Conservation (phyloP, 2,888 invertebrate species). For the Metalampra italica region DNA sequence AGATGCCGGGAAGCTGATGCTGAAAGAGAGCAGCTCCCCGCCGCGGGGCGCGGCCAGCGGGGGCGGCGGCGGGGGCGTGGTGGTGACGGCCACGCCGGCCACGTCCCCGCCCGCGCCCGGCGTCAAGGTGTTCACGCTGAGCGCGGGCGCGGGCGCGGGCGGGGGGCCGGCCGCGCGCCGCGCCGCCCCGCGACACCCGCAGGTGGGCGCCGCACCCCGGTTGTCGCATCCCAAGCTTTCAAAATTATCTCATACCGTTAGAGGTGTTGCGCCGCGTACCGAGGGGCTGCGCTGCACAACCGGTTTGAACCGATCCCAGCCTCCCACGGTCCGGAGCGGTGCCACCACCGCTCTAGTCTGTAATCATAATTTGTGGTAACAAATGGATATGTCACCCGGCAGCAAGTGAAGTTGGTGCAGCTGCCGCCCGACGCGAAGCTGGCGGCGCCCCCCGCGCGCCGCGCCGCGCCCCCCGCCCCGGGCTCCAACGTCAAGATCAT, state of each 20-base stretch:
- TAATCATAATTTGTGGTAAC: background rate
- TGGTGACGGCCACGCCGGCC: slow-evolving; percentile 40
- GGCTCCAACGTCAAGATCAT: slow-evolving; percentile 66
- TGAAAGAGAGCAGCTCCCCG: slow-evolving; percentile 72
- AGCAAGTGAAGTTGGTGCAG: slow-evolving; percentile 48
- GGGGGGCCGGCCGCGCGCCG: background rate
- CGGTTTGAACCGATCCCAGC: no score
- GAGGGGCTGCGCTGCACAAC: no score
- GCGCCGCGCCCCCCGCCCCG: background rate
- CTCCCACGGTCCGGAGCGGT: no score
- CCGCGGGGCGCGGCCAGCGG: slow-evolving; percentile 1
- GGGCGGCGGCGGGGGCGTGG: slow-evolving; percentile 21
- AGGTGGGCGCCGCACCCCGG: background rate
- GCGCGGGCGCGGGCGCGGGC: slow-evolving; percentile 15
- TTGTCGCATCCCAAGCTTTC: no score
- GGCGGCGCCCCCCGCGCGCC: background rate
- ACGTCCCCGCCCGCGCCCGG: slow-evolving; percentile 36
- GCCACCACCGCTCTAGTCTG: no score
- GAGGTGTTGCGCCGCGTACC: no score
- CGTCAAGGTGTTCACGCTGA: slow-evolving; percentile 47
- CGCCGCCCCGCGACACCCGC: background rate
- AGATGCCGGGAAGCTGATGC: slow-evolving; percentile 87
- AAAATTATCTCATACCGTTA: no score
- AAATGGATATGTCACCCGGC: background rate
- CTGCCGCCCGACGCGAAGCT: slow-evolving; percentile 20